Evolutionary conservation across 1,140 invertebrate genomes (phyloP), one percentile per base, ranked within the genome.

Genomic region (Anagrus nilaparvatae): DNA sequence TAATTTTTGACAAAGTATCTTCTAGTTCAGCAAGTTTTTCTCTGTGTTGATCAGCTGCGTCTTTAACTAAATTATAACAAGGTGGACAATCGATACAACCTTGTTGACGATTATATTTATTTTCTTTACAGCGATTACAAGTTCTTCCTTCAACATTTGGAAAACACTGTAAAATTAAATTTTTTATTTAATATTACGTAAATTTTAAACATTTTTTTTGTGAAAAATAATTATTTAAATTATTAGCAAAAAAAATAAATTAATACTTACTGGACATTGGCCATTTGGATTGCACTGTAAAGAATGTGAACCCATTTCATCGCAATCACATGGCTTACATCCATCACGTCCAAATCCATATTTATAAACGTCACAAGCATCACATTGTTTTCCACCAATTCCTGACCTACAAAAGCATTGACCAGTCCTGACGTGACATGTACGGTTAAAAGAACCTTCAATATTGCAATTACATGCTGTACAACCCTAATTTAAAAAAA

Each of bases 91-190:
- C 84, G 38, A 87, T 66, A 56, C 90, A 95, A 10, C 87, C 88
- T 28, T 77, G 76, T 49, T 89, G 82, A 20, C 87, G 72, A 57
- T 90, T 81, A 53, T 82, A 81, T 58, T 90, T 94, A 58, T 96
- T 95, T 56, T 94, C 88, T 63, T 90, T 90, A 59, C 92, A 97
- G 19, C 85, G 77, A 56, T 97, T 87, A 59, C 92, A 97, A n/a
- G 77, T 73, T 41, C 82, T 62, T 8, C 91, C 91, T 64, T 93
- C 90, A 2, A 95, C 90, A 59, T 94, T 94, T 34, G 87, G 79
- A 32, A 86, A 75, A 63, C 91, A 96, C 61, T 76, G 35, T 17
- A 3, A 2, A 14, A 19, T 43, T 30, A 23, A 14, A 40, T 17
- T n/a, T 44, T 33, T 34, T 29, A 40, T 38, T 40, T 8, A 32